Evolutionary conservation across 2,797 vertebrate genomes (phyloP), one percentile per base, ranked within the genome.

Genomic region (Nothura maculosa): DNA sequence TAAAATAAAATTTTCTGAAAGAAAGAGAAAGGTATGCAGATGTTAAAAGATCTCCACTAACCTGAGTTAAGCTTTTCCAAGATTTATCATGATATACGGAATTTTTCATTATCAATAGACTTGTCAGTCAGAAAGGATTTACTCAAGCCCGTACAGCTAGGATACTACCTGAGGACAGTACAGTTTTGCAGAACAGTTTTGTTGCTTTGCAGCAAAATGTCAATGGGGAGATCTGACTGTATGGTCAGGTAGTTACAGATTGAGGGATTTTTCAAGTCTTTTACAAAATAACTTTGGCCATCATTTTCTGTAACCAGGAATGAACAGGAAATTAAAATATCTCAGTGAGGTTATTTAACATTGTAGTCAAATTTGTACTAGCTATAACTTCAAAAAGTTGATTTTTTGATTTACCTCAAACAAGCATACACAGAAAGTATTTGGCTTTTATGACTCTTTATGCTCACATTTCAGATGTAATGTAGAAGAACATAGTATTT

Each of bases 91-190:
- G 28, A 70, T 85, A 89, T 64, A 69, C 11, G 82, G 3, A 8
- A 20, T 85, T 90, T 94, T 92, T 81, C 73, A 89, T 58, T 94
- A 85, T 92, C 93, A 90, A 34, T 90, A 82, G 0, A 47, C 74
- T 89, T 82, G 40, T 57, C 80, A 61, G 48, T 58, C 64, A 73
- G 66, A 72, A 90, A 81, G n/a, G 42, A 81, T 89, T 93, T 87
- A 75, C 58, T 64, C 42, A 81, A 45, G 48, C 81, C 74, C 1
- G 1, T 54, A 38, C 18, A 74, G 4, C 7, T 57, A 42, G 11
- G 6, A 64, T 7, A 3, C 20, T 93, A 24, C 43, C 74, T 57
- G 38, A 61, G 82, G 48, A 80, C 45, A 47, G 45, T 47, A 47
- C 45, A 47, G 45, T 22, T 47, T 47, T 72, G 13, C 24, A 74